These are phyloP conservation scores for Galendromus occidentalis DNA, from an alignment of 1,140 invertebrate species.

Conservation along the genomic window DNA sequence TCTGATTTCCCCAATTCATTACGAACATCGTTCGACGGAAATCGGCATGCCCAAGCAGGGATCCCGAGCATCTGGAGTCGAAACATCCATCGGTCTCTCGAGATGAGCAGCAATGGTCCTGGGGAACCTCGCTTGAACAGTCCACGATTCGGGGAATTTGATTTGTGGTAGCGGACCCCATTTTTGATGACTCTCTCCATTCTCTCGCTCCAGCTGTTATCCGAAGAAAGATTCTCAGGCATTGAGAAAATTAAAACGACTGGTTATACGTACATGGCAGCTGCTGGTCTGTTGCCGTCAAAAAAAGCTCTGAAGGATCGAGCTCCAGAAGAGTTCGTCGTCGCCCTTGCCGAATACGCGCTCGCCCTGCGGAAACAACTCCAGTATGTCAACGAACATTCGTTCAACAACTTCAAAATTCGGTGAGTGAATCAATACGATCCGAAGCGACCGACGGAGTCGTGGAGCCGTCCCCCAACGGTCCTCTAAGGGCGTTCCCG, in stretches of 20 bases:
- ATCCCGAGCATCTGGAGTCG: too few species aligned
- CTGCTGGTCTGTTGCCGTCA: slow-evolving; percentile 69
- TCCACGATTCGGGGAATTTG: too few species aligned
- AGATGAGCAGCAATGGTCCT: too few species aligned
- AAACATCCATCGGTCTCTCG: too few species aligned
- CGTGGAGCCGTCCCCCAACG: too few species aligned
- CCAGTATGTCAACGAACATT: slow-evolving; percentile 86
- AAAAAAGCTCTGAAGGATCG: background rate
- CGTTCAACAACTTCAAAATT: slow-evolving; percentile 53
- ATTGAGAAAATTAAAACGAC: slow-evolving; percentile 99
- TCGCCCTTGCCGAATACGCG: slow-evolving; percentile 78
- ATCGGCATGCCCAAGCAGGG: too few species aligned
- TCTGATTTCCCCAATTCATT: too few species aligned
- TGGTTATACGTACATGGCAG: slow-evolving; percentile 93
- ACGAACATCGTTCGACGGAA: too few species aligned
- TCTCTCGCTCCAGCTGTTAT: slow-evolving; percentile 37
- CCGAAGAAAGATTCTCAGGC: slow-evolving; percentile 79
- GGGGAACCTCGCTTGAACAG: too few species aligned
- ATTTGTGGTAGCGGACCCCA: too few species aligned
- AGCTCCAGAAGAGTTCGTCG: slow-evolving; percentile 52
- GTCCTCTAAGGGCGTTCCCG: too few species aligned
- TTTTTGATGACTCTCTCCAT: too few species aligned
- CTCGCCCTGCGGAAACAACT: slow-evolving; percentile 72
- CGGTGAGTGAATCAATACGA: slow-evolving; percentile 25
- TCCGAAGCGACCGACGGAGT: background rate